phyloP scores from a whole-genome alignment of 2,888 invertebrate species.

The Chalcosyrphus nemorum region DNA sequence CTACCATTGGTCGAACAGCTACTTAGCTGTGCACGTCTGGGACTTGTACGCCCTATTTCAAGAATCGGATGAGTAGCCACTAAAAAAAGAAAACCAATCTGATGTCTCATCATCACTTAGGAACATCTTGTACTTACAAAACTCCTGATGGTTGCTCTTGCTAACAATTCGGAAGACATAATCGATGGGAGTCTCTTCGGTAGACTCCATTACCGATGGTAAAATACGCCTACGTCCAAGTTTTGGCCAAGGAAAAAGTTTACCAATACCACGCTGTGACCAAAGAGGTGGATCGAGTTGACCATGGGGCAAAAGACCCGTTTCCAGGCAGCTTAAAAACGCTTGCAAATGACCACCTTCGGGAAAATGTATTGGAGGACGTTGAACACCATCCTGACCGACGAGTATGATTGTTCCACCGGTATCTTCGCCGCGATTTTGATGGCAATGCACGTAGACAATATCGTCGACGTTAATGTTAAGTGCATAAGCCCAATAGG shows the following conservation, averaged over 20 bases:
- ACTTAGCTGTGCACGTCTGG: conserved; percentile 82
- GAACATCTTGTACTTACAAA: conserved; percentile 83
- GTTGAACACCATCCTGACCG: conserved; percentile 96
- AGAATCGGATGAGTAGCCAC: conserved; percentile 86
- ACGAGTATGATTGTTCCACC: conserved; percentile 95
- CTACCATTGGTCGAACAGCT: conserved; percentile 87
- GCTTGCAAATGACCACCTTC: conserved; percentile 93
- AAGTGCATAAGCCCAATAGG: conserved; percentile 96
- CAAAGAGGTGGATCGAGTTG: conserved; percentile 96
- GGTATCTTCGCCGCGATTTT: conserved; percentile 88
- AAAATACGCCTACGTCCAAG: conserved; percentile 86
- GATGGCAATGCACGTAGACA: conserved; percentile 98
- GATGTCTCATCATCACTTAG: too few relatives aligned
- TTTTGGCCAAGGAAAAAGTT: conserved; percentile 85
- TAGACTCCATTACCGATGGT: conserved; percentile 85
- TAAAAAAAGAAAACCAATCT: conserved; percentile 77
- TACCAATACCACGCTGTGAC: conserved; percentile 92
- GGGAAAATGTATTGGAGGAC: conserved; percentile 96
- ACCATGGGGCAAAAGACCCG: conserved; percentile 91
- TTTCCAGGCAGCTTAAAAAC: conserved; percentile 95
- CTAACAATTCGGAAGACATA: conserved; percentile 96
- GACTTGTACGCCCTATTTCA: conserved; percentile 83
- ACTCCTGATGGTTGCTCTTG: conserved; percentile 88
- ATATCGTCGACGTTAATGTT: conserved; percentile 95
- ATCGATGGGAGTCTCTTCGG: conserved; percentile 86